Evolutionary conservation across 2,797 vertebrate genomes (phyloP), one percentile per base, ranked within the genome.

Genomic region (Takifugu rubripes): DNA sequence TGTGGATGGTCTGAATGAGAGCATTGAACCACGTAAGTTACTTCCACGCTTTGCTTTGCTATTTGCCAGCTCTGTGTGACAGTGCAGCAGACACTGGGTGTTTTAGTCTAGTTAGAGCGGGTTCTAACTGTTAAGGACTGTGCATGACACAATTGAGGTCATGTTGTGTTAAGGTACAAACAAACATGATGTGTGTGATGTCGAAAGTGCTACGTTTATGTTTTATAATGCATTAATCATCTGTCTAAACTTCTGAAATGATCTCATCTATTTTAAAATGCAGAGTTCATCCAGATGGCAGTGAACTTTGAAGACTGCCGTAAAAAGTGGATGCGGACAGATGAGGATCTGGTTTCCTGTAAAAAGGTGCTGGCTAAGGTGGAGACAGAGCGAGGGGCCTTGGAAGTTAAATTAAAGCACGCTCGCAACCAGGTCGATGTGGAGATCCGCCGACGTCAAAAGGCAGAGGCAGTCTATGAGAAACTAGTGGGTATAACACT

Each of bases 341-440:
- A 91, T 14, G 92, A 91, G 0, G 94, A 96, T 50, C 79, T 97
- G 21, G 78, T 89, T 44, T 90, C 82, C 67, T 94, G 88, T 79
- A 93, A 92, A 66, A 94, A 96, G 77, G 87, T 91, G 46, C 87
- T 98, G 68, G 79, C 94, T 74, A 97, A 96, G 81, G 84, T 86
- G 0, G 94, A 98, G 70, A 92, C 93, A 0, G 95, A 97, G 56
- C 91, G 87, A 1, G 92, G 92, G 0, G 90, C 95, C 14, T 70
- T 98, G 79, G 95, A 97, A 42, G 94, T 97, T 59, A 97, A 95
- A 79, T 86, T 98, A 42, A 98, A 97, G 72, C 96, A 98, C 0
- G 95, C 95, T 10, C 93, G 96, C 49, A 98, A 98, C 81, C 96
- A 97, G 78, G 95, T 97, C 83, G 96, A 97, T 0, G 93, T 97